Conservation (phyloP, 2,888 invertebrate species). For the Zelleria hepariella region DNA sequence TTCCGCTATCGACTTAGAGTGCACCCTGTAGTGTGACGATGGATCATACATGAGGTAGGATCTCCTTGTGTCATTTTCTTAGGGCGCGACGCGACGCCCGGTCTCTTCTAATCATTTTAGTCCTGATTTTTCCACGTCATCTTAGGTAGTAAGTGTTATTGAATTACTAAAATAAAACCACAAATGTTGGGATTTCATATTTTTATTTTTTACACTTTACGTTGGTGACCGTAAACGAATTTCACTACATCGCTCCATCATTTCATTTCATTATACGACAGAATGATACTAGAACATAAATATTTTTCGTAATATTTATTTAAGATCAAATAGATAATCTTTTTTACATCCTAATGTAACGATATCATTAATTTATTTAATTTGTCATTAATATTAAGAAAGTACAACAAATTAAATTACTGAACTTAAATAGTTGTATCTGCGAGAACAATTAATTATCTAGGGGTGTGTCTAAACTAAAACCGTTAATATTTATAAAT, state of each 20-base stretch:
- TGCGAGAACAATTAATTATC: constrained; percentile 55
- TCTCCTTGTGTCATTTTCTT: too few species aligned
- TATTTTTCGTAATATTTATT: constrained; percentile 64
- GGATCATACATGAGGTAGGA: too few species aligned
- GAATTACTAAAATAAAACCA: constrained; percentile 61
- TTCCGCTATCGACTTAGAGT: too few species aligned
- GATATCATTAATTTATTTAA: constrained; percentile 61
- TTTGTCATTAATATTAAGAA: constrained; percentile 68
- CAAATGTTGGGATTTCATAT: constrained; percentile 56
- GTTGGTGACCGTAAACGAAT: constrained; percentile 69
- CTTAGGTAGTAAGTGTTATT: too few species aligned
- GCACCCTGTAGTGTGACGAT: too few species aligned
- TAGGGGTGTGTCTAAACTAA: constrained; percentile 24
- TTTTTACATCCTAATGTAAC: constrained; percentile 71
- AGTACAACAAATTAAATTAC: constrained; percentile 69
- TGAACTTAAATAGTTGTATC: constrained; percentile 64
- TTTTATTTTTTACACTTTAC: constrained; percentile 70
- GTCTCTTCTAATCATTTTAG: too few species aligned
- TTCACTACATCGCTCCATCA: constrained; percentile 67
- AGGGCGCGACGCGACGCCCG: too few species aligned
- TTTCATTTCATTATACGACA: constrained; percentile 63
- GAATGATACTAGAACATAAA: constrained; percentile 71
- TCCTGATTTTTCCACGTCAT: too few species aligned
- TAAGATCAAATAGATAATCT: constrained; percentile 73
- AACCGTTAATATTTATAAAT: constrained; percentile 61